Conservation (phyloP, 1,140 invertebrate species). For the Eriocheir sinensis region DNA sequence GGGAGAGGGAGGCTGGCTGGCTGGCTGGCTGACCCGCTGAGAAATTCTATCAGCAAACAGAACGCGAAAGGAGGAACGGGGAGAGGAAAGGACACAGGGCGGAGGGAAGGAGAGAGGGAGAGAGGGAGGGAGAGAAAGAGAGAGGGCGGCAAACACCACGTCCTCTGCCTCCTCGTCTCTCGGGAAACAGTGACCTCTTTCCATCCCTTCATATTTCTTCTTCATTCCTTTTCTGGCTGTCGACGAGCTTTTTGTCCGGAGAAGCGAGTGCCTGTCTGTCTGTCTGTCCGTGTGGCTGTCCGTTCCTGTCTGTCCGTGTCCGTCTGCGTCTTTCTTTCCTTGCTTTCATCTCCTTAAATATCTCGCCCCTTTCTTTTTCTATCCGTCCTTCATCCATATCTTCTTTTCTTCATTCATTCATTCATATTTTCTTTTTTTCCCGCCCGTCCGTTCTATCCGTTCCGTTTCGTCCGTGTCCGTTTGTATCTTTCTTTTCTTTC, state of each 20-base stretch:
- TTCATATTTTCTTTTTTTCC: too few species aligned
- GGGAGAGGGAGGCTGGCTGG: not conserved
- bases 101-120: too few species aligned
- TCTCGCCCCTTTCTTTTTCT: too few species aligned
- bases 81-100: too few species aligned
- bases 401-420: too few species aligned
- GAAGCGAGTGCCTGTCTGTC: not conserved
- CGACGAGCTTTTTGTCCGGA: not conserved
- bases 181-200: not conserved
- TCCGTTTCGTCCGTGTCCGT: too few species aligned
- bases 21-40: not conserved
- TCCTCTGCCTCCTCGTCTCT: not conserved
- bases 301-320: not conserved
- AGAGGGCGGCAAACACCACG: too few species aligned
- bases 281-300: not conserved
- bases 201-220: not conserved
- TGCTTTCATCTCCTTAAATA: too few species aligned
- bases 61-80: not conserved
- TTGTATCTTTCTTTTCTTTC: too few species aligned
- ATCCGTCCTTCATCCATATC: too few species aligned
- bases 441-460: too few species aligned
- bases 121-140: too few species aligned
- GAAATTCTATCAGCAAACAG: not conserved
- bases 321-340: not conserved
- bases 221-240: constrained; percentile 18